Percentiles rank a stretch among this genome's conserved stretches.
Evolutionary conservation across 2,113 vertebrate species (phyloP).

Genomic region (Mystacornis crossleyi): DNA sequence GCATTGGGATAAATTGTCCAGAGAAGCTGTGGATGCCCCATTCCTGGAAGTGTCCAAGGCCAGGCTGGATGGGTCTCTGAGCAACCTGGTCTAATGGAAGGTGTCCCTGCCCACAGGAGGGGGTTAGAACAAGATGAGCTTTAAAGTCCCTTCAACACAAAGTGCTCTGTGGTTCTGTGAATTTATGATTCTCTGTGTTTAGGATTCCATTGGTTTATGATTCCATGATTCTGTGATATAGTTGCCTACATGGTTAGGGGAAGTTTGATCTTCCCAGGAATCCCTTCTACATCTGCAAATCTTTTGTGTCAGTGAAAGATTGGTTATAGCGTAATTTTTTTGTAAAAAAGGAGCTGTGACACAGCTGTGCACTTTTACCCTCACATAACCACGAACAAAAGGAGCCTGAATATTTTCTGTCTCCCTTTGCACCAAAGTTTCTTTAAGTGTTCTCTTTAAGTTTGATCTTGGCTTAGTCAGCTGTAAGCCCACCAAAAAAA

Average conservation of each 20-base stretch:
- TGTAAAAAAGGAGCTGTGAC: neutral
- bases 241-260: neutral
- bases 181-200: neutral
- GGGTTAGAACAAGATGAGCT: rapidly evolving
- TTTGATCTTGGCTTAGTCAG: neutral
- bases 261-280: neutral
- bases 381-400: neutral
- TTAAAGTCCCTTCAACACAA: neutral
- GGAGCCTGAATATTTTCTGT: neutral
- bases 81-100: neutral
- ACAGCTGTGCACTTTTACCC: neutral
- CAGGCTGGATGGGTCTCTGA: neutral
- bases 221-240: neutral
- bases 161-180: too few relatives aligned
- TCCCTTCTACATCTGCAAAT: neutral
- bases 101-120: neutral
- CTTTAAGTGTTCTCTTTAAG: neutral
- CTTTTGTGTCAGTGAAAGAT: neutral
- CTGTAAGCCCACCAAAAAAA: neutral
- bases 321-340: neutral
- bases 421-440: neutral
- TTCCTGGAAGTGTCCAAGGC: neutral
- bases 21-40: neutral
- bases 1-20: neutral
- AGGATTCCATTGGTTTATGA: neutral